phyloP scores from a whole-genome alignment of 2,888 invertebrate species.

The Eumerus sabulonum region DNA sequence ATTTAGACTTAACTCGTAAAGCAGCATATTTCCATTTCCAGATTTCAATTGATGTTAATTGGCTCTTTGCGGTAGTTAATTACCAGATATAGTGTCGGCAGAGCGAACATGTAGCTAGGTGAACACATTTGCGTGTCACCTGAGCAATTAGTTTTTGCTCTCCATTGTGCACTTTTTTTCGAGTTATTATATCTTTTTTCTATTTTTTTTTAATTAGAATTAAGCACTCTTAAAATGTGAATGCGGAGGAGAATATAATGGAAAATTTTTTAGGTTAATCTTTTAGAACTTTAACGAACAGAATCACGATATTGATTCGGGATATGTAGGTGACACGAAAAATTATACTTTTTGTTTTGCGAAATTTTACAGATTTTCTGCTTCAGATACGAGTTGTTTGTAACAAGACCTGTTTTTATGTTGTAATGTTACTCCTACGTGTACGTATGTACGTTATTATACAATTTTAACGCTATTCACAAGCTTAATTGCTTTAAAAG shows the following conservation, averaged over 20 bases:
- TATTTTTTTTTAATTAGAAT: not conserved
- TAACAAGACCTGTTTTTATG: too few relatives aligned
- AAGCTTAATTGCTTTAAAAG: too few relatives aligned
- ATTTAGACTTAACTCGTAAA: constrained; percentile 7
- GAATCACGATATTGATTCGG: constrained; percentile 48
- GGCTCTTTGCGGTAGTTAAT: constrained; percentile 59
- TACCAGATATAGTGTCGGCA: constrained; percentile 39
- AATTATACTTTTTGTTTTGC: too few relatives aligned
- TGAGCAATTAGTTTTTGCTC: constrained; percentile 51
- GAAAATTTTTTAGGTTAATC: constrained; percentile 51
- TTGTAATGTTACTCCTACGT: too few relatives aligned
- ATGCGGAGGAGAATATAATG: constrained; percentile 1
- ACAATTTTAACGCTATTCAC: too few relatives aligned
- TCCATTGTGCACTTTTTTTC: not conserved
- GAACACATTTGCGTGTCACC: constrained; percentile 59
- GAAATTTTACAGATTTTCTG: too few relatives aligned
- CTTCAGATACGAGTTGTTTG: too few relatives aligned
- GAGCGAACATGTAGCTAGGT: constrained; percentile 18
- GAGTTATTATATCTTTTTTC: constrained; percentile 1
- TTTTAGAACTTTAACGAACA: constrained; percentile 28
- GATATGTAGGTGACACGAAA: too few relatives aligned
- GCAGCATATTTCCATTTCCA: constrained; percentile 50
- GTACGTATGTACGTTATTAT: too few relatives aligned
- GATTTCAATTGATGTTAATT: constrained; percentile 67
- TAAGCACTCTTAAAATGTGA: not conserved